phyloP scores from a whole-genome alignment of 1,140 invertebrate genomes.

The Lycorma delicatula region DNA sequence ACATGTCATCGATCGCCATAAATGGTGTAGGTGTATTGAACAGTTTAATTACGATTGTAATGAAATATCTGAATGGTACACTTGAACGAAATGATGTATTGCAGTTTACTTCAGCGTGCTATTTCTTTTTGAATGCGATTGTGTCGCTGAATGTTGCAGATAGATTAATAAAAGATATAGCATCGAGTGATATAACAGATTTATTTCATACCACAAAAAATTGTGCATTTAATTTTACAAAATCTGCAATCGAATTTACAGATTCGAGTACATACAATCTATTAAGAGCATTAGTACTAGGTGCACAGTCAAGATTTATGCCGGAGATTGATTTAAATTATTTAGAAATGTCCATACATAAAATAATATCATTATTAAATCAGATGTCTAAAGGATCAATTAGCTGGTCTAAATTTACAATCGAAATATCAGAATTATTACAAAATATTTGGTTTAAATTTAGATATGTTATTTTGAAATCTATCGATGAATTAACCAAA shows the following conservation, averaged over 20 bases:
- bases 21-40: slow-evolving; percentile 13
- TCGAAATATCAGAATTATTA: not conserved
- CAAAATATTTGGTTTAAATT: slow-evolving; percentile 13
- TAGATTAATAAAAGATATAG: slow-evolving; percentile 12
- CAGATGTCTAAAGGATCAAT: not conserved
- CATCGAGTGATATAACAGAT: not conserved
- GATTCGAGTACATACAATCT: slow-evolving; percentile 6
- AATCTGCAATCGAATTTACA: slow-evolving; percentile 9
- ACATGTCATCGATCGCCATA: slow-evolving; percentile 11
- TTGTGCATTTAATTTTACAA: not conserved
- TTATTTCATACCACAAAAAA: slow-evolving; percentile 9
- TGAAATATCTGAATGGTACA: slow-evolving; percentile 12
- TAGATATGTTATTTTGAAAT: slow-evolving; percentile 5
- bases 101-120: slow-evolving; percentile 12
- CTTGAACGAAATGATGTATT: slow-evolving; percentile 8
- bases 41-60: slow-evolving; percentile 9
- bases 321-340: slow-evolving; percentile 9
- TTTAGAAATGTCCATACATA: not conserved
- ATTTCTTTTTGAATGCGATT: slow-evolving; percentile 14
- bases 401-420: slow-evolving; percentile 5
- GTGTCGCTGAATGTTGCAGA: slow-evolving; percentile 10
- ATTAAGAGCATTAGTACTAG: slow-evolving; percentile 3
- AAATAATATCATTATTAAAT: not conserved
- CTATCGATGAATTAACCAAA: slow-evolving; percentile 8
- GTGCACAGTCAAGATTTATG: not conserved